Conservation (phyloP, 2,888 invertebrate species). For the Steinernema carpocapsae region DNA sequence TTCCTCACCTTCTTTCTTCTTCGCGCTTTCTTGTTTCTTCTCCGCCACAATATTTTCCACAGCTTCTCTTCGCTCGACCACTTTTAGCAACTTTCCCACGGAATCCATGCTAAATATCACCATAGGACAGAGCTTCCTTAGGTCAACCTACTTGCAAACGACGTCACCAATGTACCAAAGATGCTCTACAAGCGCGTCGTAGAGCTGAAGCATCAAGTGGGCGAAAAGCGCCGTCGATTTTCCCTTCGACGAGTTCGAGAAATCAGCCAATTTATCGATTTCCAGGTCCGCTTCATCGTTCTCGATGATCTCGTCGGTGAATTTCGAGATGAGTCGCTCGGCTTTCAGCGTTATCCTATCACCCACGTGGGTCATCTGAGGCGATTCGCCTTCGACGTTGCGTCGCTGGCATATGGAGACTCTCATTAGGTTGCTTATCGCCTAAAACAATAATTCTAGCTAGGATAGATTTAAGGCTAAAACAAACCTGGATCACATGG, state of each 20-base stretch:
- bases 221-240: slow-evolving; percentile 2
- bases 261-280: not conserved
- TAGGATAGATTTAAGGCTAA: not conserved
- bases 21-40: slow-evolving; percentile 7
- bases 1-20: not conserved
- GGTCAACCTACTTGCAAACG: not conserved
- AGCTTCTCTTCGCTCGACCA: not conserved
- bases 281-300: slow-evolving; percentile 12
- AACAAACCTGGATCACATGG: not conserved
- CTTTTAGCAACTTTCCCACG: not conserved
- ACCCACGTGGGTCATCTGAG: not conserved
- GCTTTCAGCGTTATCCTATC: slow-evolving; percentile 27
- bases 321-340: slow-evolving; percentile 13
- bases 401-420: not conserved
- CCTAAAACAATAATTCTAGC: not conserved
- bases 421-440: slow-evolving; percentile 24
- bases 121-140: not conserved
- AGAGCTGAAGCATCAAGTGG: slow-evolving; percentile 17
- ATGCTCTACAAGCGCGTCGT: slow-evolving; percentile 27
- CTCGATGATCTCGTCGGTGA: slow-evolving; percentile 9
- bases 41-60: not conserved
- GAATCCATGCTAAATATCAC: not conserved
- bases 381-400: not conserved
- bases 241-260: slow-evolving; percentile 10
- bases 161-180: slow-evolving; percentile 29